Base-by-base conservation (phyloP, 2,797 vertebrate genomes). In the Acanthis flammea region DNA sequence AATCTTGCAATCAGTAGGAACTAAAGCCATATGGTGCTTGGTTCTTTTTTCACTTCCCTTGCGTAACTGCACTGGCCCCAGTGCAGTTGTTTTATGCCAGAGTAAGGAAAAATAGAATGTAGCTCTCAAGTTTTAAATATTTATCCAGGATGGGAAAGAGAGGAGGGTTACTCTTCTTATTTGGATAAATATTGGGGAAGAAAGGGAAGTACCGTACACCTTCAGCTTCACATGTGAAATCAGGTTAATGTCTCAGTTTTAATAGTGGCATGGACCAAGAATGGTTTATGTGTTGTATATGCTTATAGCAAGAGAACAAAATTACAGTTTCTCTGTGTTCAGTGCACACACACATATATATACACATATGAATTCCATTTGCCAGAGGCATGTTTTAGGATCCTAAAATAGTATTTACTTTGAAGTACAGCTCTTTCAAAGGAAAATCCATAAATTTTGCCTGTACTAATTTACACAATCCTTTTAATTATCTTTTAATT, bases 391-490 rank as follows among this genome's bases (percentile, higher is more conserved):
- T 78, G 7, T 78, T 88, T 81, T 65, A 35, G 67, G 19, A 93
- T 92, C 41, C 66, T 84, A 79, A 80, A 88, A 53, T 63, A 78
- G 13, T 68, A 42, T 78, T 95, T 80, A 31, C 70, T 88, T 88
- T 74, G 58, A 94, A 94, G 54, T 39, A 72, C 8, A 62, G 39
- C 10, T 75, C 82, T 95, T 95, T 93, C 76, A 93, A 78, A 92
- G 58, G 48, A 88, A 86, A 86, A 75, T 72, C 28, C 10, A n/a
- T 85, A 82, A 19, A 25, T 86, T 71, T 94, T 90, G 15, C 24
- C 42, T 5, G 0, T 45, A 72, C 15, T 51, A 53, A 75, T 35
- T 77, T 82, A 67, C 12, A 48, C 19, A 78, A 42, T 48, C 6
- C n/a, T 80, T 77, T 54, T 19, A 50, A 76, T 77, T 63, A 48